Conservation (phyloP, 2,888 invertebrate species). For the Synergus japonicus region DNA sequence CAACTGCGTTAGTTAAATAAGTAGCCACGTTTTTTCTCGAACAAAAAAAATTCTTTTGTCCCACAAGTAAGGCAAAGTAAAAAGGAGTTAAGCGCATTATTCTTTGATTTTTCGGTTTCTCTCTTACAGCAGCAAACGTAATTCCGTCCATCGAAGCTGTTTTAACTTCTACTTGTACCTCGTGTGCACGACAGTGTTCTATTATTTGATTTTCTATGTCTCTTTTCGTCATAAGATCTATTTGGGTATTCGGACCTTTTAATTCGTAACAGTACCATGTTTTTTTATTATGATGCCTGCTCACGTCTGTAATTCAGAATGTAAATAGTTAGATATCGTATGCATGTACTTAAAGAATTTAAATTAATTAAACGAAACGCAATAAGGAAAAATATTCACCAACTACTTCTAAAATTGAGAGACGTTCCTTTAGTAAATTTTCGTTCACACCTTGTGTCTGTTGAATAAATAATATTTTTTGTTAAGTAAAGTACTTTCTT, state of each 20-base stretch:
- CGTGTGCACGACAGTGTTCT: constrained; percentile 50
- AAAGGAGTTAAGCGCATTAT: constrained; percentile 40
- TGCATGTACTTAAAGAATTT: neutral
- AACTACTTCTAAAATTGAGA: constrained; percentile 62
- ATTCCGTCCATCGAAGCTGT: constrained; percentile 57
- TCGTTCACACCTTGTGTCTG: constrained; percentile 58
- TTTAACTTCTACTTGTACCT: constrained; percentile 59
- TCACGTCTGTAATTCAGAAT: constrained; percentile 62
- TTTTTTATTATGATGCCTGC: constrained; percentile 65
- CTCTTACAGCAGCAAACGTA: constrained; percentile 61
- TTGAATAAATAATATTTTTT: constrained; percentile 43
- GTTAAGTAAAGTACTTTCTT: neutral
- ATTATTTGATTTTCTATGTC: constrained; percentile 58
- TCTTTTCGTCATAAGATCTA: constrained; percentile 42
- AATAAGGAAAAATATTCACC: constrained; percentile 58
- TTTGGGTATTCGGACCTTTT: constrained; percentile 40
- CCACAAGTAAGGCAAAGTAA: constrained; percentile 65
- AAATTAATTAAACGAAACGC: neutral
- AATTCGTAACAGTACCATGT: constrained; percentile 65
- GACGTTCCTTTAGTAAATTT: constrained; percentile 59
- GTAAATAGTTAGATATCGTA: constrained; percentile 40
- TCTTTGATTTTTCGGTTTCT: constrained; percentile 49
- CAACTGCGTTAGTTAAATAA: constrained; percentile 55
- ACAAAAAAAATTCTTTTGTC: constrained; percentile 66
- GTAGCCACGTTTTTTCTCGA: constrained; percentile 56